These are phyloP conservation scores for Campaea margaritaria DNA, from an alignment of 2,888 invertebrate species.

Conservation along the genomic window DNA sequence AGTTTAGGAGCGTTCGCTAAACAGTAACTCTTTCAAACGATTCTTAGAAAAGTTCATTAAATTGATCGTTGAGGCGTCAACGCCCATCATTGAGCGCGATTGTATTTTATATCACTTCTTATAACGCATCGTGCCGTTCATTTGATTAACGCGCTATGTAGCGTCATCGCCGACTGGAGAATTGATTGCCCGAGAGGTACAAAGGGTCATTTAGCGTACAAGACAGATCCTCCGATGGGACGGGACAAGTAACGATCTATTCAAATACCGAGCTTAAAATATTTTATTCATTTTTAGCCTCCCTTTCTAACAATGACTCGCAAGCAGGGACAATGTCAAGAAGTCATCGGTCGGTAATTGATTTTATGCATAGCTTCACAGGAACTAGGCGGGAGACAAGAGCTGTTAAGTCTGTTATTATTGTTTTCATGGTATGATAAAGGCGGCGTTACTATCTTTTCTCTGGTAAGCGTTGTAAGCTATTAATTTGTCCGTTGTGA, in stretches of 20 bases:
- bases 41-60: conserved; percentile 29
- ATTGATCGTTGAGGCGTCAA: conserved; percentile 32
- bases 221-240: conserved; percentile 54
- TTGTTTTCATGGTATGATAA: conserved; percentile 58
- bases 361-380: conserved; percentile 51
- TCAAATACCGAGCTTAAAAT: conserved; percentile 63
- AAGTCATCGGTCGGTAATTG: conserved; percentile 51
- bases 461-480: conserved; percentile 52
- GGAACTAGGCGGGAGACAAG: conserved; percentile 15
- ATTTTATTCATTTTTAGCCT: conserved; percentile 61
- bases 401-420: conserved; percentile 31
- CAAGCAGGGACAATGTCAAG: conserved; percentile 46
- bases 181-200: conserved; percentile 53
- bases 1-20: conserved; percentile 12
- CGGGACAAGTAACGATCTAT: conserved; percentile 69
- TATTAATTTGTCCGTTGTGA: conserved; percentile 67
- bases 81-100: conserved; percentile 26
- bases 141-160: conserved; percentile 37
- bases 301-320: conserved; percentile 46
- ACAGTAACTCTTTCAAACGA: conserved; percentile 20
- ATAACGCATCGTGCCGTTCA: conserved; percentile 22
- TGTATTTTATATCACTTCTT: conserved; percentile 26
- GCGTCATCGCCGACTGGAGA: conserved; percentile 32
- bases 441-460: conserved; percentile 51
- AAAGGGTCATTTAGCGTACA: conserved; percentile 65